Base-by-base conservation (phyloP, 2,113 vertebrate genomes). In the Echinops telfairi region DNA sequence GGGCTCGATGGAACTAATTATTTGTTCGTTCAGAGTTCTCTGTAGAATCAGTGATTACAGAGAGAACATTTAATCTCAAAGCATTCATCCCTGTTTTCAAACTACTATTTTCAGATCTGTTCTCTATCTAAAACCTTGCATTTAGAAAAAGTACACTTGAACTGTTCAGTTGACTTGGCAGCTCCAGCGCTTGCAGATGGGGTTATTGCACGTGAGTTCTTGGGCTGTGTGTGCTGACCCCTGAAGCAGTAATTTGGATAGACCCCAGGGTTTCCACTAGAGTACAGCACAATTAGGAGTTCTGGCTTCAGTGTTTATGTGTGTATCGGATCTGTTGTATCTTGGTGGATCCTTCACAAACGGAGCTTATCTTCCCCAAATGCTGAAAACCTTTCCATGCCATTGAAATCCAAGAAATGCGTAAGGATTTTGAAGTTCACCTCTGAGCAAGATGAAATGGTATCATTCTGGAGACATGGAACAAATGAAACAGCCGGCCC, bases 51-150 rank as follows among this genome's bases (percentile, higher is more conserved):
- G 87, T 97, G 96, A 94, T 95, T 91, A 94, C 93, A 92, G 91
- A 96, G 95, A 94, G 83, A 89, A 94, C 84, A 91, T 43, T 92
- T 83, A 81, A 96, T 93, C 88, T 36, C 86, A 91, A 90, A 96
- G 95, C 93, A 92, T 78, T 25, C 73, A 91, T 95, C 86, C 90
- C 31, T 91, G 29, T 94, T 95, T 96, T 83, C 90, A 88, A 31
- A 73, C 0, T 27, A 88, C 96, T 77, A 77, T 96, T 64, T 96
- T 97, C 92, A 97, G 83, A 94, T 96, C 85, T 1, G 38, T 68
- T 91, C 93, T 90, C 60, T 81, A 96, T 95, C 91, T 84, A 93
- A 89, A 93, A 83, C 0, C 92, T 53, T 83, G 23, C 79, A 3
- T 95, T 92, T 89, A 91, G 88, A 95, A 94, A 90, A 22, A 95